Evolutionary conservation across 2,797 vertebrate genomes (phyloP).

Genomic region (Periophthalmus magnuspinnatus): DNA sequence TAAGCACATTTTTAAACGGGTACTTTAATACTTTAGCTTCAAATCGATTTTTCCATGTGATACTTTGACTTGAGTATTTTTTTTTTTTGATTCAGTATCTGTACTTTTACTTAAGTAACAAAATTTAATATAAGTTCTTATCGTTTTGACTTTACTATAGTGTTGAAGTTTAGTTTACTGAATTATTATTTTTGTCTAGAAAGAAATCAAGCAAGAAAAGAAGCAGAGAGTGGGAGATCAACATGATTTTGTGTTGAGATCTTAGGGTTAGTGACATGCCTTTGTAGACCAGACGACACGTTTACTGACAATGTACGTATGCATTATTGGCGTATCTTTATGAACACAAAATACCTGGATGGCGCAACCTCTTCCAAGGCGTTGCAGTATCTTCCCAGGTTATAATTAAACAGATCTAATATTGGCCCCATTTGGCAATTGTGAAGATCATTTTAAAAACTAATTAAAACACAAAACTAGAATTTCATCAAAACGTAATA

Average conservation of each 20-base stretch:
- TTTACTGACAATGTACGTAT: not conserved
- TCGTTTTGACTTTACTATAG: not conserved
- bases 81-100: too few species aligned
- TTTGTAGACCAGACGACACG: not conserved
- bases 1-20: too few species aligned
- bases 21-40: too few species aligned
- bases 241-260: conserved; percentile 53
- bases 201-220: conserved; percentile 25
- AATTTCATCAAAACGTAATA: not conserved
- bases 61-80: too few species aligned
- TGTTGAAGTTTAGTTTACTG: not conserved
- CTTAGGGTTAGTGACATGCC: conserved; percentile 37
- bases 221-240: conserved; percentile 34
- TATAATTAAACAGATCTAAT: not conserved
- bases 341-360: not conserved
- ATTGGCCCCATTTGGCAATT: not conserved
- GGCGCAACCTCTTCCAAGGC: not conserved
- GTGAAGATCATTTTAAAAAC: not conserved
- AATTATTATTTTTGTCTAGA: conserved; percentile 13
- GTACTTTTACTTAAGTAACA: too few species aligned
- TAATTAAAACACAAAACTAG: not conserved
- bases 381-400: not conserved
- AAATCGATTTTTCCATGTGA: too few species aligned
- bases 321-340: not conserved
- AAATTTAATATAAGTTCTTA: not conserved